A percentile compares a stretch with the other conserved stretches of the same genome.
Conservation (phyloP, 2,113 vertebrate species). For the Vidua chalybeata region DNA sequence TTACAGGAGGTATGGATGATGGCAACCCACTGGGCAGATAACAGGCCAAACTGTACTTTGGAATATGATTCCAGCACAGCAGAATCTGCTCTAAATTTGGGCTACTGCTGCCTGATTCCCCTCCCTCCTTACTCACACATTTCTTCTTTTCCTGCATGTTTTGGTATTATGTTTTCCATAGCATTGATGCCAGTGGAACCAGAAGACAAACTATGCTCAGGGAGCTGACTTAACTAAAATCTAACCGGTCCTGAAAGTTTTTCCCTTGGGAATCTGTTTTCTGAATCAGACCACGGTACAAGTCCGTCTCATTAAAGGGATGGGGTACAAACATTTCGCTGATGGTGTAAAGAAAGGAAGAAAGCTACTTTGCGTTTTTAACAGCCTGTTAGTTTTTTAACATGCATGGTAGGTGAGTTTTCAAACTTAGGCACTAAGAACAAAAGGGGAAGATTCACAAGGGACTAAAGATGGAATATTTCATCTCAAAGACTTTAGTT, state of each 20-base stretch:
- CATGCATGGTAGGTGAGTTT: not conserved
- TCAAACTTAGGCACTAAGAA: not conserved
- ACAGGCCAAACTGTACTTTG: not conserved
- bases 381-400: not conserved
- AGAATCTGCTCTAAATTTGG: conserved; percentile 16
- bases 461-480: not conserved
- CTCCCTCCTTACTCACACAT: not conserved
- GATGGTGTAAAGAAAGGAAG: not conserved
- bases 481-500: not conserved
- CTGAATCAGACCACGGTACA: not conserved
- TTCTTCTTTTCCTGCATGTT: not conserved
- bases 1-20: not conserved
- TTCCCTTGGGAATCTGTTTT: not conserved
- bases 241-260: not conserved
- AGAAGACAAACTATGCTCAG: not conserved
- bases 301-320: not conserved
- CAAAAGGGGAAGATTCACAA: not conserved
- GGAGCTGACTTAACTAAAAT: not conserved
- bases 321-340: not conserved
- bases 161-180: not conserved
- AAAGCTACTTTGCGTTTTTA: not conserved
- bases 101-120: not conserved
- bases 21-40: conserved; percentile 5
- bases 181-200: not conserved
- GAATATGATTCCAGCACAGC: not conserved